phyloP scores from a whole-genome alignment of 2,113 vertebrate genomes.

The Variabilichromis moorii region DNA sequence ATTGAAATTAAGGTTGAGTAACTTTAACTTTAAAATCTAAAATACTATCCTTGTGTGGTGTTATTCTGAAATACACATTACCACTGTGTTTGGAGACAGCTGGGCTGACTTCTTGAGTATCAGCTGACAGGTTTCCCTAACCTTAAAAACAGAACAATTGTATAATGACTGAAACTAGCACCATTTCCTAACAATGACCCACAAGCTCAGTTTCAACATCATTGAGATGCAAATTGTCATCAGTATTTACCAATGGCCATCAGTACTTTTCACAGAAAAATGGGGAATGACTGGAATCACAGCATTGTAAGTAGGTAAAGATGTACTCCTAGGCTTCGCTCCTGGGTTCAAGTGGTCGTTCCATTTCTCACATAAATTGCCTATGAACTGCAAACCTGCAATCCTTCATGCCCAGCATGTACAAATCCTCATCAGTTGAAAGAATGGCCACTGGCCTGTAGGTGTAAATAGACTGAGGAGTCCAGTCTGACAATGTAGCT shows the following conservation, averaged over 20 bases:
- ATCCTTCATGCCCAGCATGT: background rate
- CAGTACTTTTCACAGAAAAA: background rate
- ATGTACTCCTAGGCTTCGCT: background rate
- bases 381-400: background rate
- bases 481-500: background rate
- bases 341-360: fast-evolving
- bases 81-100: background rate
- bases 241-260: background rate
- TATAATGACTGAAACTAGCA: background rate
- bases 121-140: background rate
- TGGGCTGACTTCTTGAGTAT: background rate
- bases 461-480: background rate
- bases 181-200: background rate
- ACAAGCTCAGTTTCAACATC: background rate
- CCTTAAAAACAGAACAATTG: background rate
- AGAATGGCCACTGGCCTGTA: background rate
- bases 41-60: background rate
- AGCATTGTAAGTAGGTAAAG: background rate
- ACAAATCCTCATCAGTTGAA: background rate
- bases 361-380: background rate
- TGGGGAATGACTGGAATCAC: background rate
- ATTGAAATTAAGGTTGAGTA: background rate
- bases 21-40: background rate
- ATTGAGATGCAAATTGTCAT: background rate
- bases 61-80: background rate